These are phyloP conservation scores for Crotophaga sulcirostris DNA, from an alignment of 2,113 vertebrate genomes.

Conservation along the genomic window DNA sequence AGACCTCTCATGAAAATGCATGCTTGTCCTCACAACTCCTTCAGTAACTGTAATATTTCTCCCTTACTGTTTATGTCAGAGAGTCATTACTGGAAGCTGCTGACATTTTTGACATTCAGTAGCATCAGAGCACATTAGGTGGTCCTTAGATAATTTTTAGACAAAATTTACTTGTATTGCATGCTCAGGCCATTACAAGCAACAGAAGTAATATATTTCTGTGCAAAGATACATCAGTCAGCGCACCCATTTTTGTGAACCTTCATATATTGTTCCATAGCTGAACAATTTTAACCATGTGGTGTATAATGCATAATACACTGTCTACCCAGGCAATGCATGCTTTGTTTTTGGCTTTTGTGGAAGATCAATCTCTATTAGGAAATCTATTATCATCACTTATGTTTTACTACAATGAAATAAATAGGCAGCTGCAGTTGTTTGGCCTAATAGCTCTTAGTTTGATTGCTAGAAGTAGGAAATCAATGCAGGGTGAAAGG, in stretches of 20 bases:
- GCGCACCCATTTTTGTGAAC: background rate
- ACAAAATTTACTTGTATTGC: slow-evolving; percentile 74
- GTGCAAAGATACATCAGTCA: background rate
- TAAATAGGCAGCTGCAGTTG: slow-evolving; percentile 66
- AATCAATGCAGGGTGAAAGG: slow-evolving; percentile 66
- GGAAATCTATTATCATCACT: slow-evolving; percentile 65
- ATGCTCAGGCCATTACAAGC: slow-evolving; percentile 83
- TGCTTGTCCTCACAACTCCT: slow-evolving; percentile 80
- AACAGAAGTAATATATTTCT: slow-evolving; percentile 76
- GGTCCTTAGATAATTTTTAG: slow-evolving; percentile 89
- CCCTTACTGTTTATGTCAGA: slow-evolving; percentile 92
- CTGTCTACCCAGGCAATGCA: background rate
- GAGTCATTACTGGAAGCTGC: slow-evolving; percentile 87
- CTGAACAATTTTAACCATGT: background rate
- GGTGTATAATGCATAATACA: background rate
- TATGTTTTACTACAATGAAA: slow-evolving; percentile 68
- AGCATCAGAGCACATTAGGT: slow-evolving; percentile 88
- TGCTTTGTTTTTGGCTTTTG: slow-evolving; percentile 33
- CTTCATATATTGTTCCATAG: background rate
- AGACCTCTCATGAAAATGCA: slow-evolving; percentile 87
- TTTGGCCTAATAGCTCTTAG: slow-evolving; percentile 51
- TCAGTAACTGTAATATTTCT: slow-evolving; percentile 90
- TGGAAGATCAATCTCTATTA: slow-evolving; percentile 62
- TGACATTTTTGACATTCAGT: slow-evolving; percentile 89
- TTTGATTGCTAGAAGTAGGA: slow-evolving; percentile 58